These are phyloP conservation scores for Scophthalmus maximus DNA, from an alignment of 2,113 vertebrate genomes.

Conservation along the genomic window DNA sequence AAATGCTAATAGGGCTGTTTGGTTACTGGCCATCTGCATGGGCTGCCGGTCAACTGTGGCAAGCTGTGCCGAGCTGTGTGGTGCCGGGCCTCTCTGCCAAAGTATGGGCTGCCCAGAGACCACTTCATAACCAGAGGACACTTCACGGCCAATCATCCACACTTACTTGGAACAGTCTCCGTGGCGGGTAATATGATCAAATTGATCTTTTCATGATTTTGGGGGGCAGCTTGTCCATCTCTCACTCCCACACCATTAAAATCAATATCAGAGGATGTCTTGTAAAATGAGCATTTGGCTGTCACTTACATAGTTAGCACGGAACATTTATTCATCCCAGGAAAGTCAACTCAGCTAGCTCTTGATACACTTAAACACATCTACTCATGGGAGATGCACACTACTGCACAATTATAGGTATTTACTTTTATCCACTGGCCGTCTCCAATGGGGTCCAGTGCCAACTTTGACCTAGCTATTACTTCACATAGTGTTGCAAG, in stretches of 20 bases:
- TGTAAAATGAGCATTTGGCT: constrained; percentile 40
- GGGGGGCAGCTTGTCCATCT: constrained; percentile 51
- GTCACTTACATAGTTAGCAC: constrained; percentile 8
- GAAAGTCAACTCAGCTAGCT: constrained; percentile 14
- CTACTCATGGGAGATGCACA: neutral
- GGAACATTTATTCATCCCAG: constrained; percentile 39
- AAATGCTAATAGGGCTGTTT: constrained; percentile 85
- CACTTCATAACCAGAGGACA: constrained; percentile 74
- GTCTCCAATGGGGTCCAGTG: neutral
- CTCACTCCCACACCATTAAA: constrained; percentile 53
- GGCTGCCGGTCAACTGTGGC: constrained; percentile 74
- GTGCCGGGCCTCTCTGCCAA: constrained; percentile 62
- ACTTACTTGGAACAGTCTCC: constrained; percentile 57
- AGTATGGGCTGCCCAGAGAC: constrained; percentile 73
- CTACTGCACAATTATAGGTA: neutral
- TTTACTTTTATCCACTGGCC: neutral
- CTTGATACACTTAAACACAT: neutral
- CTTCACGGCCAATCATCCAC: constrained; percentile 73
- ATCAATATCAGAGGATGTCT: constrained; percentile 42
- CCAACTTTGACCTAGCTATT: neutral
- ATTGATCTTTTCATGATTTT: constrained; percentile 68
- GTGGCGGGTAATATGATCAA: constrained; percentile 44
- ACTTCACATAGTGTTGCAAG: neutral
- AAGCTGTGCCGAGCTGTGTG: constrained; percentile 70
- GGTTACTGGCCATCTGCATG: constrained; percentile 83